Base-by-base conservation (phyloP, 1,140 invertebrate species). In the Teleopsis dalmanni region DNA sequence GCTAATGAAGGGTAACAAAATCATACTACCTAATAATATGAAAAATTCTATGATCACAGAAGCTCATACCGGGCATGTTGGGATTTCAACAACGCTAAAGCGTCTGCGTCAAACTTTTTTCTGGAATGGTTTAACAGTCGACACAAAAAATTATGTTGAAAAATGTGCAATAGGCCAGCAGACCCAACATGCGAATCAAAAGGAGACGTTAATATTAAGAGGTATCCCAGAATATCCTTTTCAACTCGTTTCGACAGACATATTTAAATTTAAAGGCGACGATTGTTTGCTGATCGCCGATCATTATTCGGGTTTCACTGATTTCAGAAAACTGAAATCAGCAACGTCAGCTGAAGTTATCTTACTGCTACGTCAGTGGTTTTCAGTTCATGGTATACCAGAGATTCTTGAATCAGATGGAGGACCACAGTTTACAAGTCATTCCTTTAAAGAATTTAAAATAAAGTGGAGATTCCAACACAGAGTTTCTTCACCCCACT, bases 391-490 rank as follows among this genome's bases (percentile, higher is more conserved):
- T 16, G 33, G 33, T 14, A 16, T 35, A 11, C 33, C 33, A 35
- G 33, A 35, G 10, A 45, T 14, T 16, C 35, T 56, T 37, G 19
- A 45, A 31, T 48, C 41, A 10, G 54, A 56, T 46, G 43, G 43
- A 16, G 54, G 54, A 26, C 33, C 45, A 29, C 52, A 56, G 36
- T 54, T 26, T 34, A 27, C 22, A 27, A 18, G 23, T 11, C 16
- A 14, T 14, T 16, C 14, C 3, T 45, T 29, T 14, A 27, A n/a
- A n/a, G 34, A 43, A 13, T 58, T 58, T 47, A 33, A 35, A 19
- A 47, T 36, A 37, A 9, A 14, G 1, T 55, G 51, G 57, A 47
- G 50, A 36, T 57, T 57, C 18, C 34, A 31, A 33, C 51, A 53
- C 41, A 27, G 46, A 16, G 51, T 46, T 4, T 57, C 53, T 1